These are phyloP conservation scores for Bergia sp. DNA, from an alignment of 92 coral and sea anemone species.

Conservation along the genomic window DNA sequence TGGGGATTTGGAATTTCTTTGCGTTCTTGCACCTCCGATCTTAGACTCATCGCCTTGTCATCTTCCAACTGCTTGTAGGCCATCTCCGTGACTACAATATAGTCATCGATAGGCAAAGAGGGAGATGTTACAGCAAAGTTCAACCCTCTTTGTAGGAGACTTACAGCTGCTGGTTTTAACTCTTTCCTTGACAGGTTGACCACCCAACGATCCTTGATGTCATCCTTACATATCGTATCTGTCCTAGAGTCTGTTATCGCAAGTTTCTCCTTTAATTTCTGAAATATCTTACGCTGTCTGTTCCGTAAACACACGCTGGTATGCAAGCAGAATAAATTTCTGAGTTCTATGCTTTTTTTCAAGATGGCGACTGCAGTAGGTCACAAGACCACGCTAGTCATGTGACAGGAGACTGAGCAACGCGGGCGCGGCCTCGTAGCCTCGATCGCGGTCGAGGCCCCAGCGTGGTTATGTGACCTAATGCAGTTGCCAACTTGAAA, in stretches of 20 bases:
- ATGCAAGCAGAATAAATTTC: background rate
- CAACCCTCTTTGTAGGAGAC: background rate
- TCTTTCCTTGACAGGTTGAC: no score
- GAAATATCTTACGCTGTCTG: no score
- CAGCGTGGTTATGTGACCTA: no score
- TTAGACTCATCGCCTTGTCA: background rate
- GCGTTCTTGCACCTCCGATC: constrained; percentile 24
- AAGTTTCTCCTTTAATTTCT: no score
- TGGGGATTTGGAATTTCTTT: constrained; percentile 48
- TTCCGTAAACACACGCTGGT: no score
- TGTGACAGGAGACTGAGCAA: no score
- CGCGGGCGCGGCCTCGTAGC: no score
- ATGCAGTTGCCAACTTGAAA: no score
- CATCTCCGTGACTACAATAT: constrained; percentile 33
- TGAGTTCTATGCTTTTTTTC: background rate
- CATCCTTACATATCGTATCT: no score
- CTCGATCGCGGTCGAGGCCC: background rate
- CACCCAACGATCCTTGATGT: no score
- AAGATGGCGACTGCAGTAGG: no score
- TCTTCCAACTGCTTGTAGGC: constrained; percentile 43
- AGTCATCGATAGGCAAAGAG: constrained; percentile 37
- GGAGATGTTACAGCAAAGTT: constrained; percentile 29
- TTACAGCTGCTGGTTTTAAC: background rate
- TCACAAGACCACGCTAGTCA: background rate
- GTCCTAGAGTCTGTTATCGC: no score